A percentile compares a stretch with the other conserved stretches of the same genome.
Conservation (phyloP, 2,888 invertebrate genomes). For the Harpalus rubripes region DNA sequence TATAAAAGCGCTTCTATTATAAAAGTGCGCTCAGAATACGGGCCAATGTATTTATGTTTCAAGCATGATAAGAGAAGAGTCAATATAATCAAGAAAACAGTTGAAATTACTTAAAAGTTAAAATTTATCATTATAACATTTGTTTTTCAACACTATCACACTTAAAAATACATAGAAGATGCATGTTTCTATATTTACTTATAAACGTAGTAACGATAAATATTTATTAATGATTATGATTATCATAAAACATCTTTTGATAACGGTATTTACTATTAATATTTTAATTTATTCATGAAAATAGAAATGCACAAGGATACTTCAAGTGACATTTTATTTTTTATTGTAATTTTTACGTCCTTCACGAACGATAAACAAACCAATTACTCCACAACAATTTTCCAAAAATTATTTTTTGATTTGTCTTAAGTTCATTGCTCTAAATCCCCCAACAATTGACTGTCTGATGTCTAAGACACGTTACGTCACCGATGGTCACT, state of each 20-base stretch:
- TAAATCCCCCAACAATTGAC: conserved; percentile 11
- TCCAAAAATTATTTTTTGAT: not conserved
- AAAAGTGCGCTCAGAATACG: too few species aligned
- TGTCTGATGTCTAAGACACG: not conserved
- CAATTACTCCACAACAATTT: not conserved
- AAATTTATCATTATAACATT: too few species aligned
- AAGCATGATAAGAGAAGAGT: too few species aligned
- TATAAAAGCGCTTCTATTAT: too few species aligned
- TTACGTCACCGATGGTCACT: conserved; percentile 48
- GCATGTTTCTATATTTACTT: too few species aligned
- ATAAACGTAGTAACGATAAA: not conserved
- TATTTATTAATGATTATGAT: not conserved
- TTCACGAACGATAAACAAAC: not conserved
- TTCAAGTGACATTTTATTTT: not conserved
- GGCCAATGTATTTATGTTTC: too few species aligned
- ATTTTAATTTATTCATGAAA: conserved; percentile 26
- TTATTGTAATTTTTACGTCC: not conserved
- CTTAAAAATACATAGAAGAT: too few species aligned
- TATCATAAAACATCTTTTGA: not conserved
- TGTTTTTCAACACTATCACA: too few species aligned
- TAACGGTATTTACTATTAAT: not conserved
- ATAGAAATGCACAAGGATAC: not conserved
- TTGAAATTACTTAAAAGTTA: too few species aligned
- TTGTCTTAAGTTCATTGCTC: conserved; percentile 20
- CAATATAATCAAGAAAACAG: too few species aligned